Evolutionary conservation across 1,140 invertebrate genomes (phyloP), one percentile per base, ranked within the genome.

Genomic region (Atta texana): DNA sequence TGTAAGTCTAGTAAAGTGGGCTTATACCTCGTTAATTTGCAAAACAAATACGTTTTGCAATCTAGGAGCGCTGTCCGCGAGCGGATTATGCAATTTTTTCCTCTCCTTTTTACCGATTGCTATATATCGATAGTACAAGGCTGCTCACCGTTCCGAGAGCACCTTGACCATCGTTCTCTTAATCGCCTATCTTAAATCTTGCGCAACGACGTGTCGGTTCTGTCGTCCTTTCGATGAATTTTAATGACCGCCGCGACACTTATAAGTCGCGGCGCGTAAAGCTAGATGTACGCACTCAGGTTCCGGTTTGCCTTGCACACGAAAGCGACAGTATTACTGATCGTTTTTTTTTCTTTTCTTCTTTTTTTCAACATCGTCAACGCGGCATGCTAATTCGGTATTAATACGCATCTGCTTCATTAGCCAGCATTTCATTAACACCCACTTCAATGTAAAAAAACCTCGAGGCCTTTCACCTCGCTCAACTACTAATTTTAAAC

Each of bases 101-200:
- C 24, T 28, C 24, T 64, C 14, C 69, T 24, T 61, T 51, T 61
- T 39, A 16, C 18, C 69, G 12, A 51, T 21, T 14, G 14, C 24
- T 74, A 49, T 31, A 82, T 74, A 74, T 51, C n/a, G 69, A 84
- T 61, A 84, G 80, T 84, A 71, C 69, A 75, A 75, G 80, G 68
- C 55, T 49, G 39, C 39, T n/a, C 69, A 21, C 24, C 68, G 21
- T 24, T 28, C 14, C 64, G 31, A 55, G 69, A 55, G 69, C 39
- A 51, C 55, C 69, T 84, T 84, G 80, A 84, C 80, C 57, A 57
- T 84, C 69, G 69, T 72, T 75, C 39, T 74, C 39, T 74, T 63
- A 84, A 84, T 75, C 80, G 69, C 7, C 69, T 75, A 84, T 84
- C 80, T 84, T 84, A 84, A 84, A 84, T 74, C 80, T 84, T 84